A percentile compares a stretch with the other conserved stretches of the same genome.
phyloP scores from a whole-genome alignment of 2,888 invertebrate species.

The Dryobotodes eremita region DNA sequence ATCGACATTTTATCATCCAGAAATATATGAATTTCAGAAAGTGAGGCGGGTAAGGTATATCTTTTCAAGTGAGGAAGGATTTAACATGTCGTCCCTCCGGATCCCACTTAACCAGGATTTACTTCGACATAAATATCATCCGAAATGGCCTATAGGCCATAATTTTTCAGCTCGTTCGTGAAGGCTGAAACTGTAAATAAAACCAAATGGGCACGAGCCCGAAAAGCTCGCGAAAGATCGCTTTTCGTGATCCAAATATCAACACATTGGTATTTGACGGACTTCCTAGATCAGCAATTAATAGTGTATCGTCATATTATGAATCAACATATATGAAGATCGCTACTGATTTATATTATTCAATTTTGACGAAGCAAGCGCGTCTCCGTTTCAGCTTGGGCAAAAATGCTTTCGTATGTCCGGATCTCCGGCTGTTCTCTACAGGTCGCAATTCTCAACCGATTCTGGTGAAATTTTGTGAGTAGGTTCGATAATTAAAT shows the following conservation, averaged over 20 bases:
- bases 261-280: background rate
- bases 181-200: background rate
- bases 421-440: no score
- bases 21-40: constrained; percentile 33
- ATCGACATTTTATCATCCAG: background rate
- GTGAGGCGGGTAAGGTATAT: constrained; percentile 12
- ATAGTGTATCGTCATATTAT: background rate
- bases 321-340: background rate
- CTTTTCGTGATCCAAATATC: background rate
- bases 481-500: no score
- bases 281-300: background rate
- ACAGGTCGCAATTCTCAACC: no score
- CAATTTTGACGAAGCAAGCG: no score
- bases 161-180: background rate
- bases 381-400: no score
- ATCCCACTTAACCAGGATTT: constrained; percentile 45
- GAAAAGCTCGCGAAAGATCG: background rate
- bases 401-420: no score
- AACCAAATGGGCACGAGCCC: background rate
- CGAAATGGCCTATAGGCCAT: background rate
- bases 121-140: constrained; percentile 43
- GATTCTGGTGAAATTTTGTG: no score
- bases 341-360: no score
- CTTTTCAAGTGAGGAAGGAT: constrained; percentile 42
- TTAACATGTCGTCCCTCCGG: constrained; percentile 33